Percentiles rank a stretch among this genome's conserved stretches.
Evolutionary conservation across 2,797 vertebrate genomes (phyloP).

Genomic region (Salarias fasciatus): DNA sequence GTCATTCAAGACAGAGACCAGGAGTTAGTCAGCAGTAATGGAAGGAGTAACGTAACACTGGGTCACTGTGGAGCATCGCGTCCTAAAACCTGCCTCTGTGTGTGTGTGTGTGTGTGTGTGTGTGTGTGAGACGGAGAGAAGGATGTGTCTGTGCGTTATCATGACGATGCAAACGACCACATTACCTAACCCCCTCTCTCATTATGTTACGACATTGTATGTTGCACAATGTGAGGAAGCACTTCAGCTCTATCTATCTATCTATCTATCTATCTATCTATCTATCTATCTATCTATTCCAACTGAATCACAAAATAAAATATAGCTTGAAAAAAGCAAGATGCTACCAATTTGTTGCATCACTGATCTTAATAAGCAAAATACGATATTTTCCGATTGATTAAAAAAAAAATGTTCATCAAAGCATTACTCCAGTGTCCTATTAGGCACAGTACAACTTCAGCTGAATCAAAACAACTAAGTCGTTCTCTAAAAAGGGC

Average conservation of each 20-base stretch:
- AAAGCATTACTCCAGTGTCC: neutral
- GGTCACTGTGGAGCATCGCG: slow-evolving; percentile 51
- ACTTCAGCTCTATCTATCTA: neutral
- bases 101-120: slow-evolving; percentile 23
- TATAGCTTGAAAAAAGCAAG: neutral
- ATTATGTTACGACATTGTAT: slow-evolving; percentile 55
- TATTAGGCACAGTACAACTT: slow-evolving; percentile 13
- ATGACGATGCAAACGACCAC: slow-evolving; percentile 55
- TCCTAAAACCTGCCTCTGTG: slow-evolving; percentile 44
- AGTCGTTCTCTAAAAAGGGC: slow-evolving; percentile 11
- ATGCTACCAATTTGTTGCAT: too few relatives aligned
- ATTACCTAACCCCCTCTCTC: slow-evolving; percentile 53
- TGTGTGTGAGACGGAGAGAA: slow-evolving; percentile 7
- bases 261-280: neutral
- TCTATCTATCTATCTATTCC: neutral
- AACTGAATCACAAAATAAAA: neutral
- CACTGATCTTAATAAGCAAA: too few relatives aligned
- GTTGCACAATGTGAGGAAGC: slow-evolving; percentile 40
- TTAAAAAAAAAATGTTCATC: neutral
- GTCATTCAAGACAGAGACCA: slow-evolving; percentile 66
- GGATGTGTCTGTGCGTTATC: slow-evolving; percentile 30
- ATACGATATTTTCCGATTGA: too few relatives aligned
- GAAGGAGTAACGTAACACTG: slow-evolving; percentile 72
- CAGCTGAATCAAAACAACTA: slow-evolving; percentile 31
- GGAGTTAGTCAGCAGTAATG: slow-evolving; percentile 78